phyloP scores from a whole-genome alignment of 2,888 invertebrate genomes.

The Graphium colonna region DNA sequence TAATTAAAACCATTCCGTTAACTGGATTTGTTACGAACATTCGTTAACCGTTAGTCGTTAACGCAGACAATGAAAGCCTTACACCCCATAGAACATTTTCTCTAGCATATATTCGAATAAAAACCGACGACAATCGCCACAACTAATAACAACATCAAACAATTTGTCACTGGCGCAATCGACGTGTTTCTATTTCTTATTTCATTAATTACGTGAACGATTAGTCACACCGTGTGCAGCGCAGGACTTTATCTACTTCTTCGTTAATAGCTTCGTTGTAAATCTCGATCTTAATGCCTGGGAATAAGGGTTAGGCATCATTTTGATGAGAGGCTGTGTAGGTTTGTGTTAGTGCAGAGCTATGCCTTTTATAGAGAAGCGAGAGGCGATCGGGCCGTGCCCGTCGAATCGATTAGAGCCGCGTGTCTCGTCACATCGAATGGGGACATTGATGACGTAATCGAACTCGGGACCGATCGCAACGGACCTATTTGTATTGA shows the following conservation, averaged over 20 bases:
- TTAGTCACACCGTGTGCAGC: constrained; percentile 34
- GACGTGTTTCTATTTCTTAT: constrained; percentile 37
- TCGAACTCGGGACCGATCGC: constrained; percentile 33
- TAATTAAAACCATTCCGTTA: neutral
- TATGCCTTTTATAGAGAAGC: constrained; percentile 32
- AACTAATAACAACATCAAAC: constrained; percentile 30
- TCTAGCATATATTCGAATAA: no score
- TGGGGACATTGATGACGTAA: constrained; percentile 61
- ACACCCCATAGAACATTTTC: neutral
- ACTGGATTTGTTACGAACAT: neutral
- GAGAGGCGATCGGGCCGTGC: constrained; percentile 38
- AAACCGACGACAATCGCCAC: no score
- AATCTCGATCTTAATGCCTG: constrained; percentile 1
- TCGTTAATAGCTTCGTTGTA: neutral
- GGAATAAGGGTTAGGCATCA: neutral
- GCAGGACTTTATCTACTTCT: constrained; percentile 10
- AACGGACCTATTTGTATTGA: neutral
- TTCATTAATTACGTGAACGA: constrained; percentile 40
- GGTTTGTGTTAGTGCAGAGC: constrained; percentile 12
- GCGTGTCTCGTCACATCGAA: constrained; percentile 50
- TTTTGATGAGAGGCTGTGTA: neutral
- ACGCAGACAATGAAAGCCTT: no score
- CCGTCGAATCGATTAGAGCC: constrained; percentile 58
- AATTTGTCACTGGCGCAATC: constrained; percentile 40
- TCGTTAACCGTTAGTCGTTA: neutral